Conservation (phyloP, 2,888 invertebrate genomes). For the Odiellus spinosus region DNA sequence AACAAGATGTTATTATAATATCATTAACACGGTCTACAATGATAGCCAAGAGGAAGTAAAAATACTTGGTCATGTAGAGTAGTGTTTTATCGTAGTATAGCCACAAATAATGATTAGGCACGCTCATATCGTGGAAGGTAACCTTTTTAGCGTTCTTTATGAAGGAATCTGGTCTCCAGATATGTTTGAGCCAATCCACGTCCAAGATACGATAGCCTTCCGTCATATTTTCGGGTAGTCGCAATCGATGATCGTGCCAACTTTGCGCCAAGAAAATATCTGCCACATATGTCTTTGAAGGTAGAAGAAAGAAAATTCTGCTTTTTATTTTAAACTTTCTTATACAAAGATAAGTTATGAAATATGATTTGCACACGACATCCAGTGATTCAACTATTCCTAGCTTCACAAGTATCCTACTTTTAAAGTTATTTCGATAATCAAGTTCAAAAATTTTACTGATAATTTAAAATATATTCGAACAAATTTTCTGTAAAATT, state of each 20-base stretch:
- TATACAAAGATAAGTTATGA: too few species aligned
- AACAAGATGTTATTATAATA: too few species aligned
- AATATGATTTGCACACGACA: too few species aligned
- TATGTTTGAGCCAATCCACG: conserved; percentile 65
- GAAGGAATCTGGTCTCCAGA: conserved; percentile 85
- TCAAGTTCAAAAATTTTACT: too few species aligned
- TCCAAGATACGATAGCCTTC: conserved; percentile 77
- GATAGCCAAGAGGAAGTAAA: background rate
- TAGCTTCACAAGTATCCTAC: too few species aligned
- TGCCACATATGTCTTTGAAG: conserved; percentile 69
- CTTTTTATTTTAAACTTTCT: too few species aligned
- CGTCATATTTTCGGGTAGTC: conserved; percentile 80
- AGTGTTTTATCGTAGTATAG: conserved; percentile 78
- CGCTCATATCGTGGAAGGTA: conserved; percentile 85
- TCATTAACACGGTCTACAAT: background rate
- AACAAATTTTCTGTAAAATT: too few species aligned
- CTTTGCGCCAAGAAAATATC: conserved; percentile 84
- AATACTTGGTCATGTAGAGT: conserved; percentile 77
- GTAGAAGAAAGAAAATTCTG: too few species aligned
- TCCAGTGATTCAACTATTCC: too few species aligned
- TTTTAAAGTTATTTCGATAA: too few species aligned
- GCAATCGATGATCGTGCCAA: conserved; percentile 74
- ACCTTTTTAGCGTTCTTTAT: conserved; percentile 77
- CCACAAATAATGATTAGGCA: conserved; percentile 84
- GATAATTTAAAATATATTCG: too few species aligned